Evolutionary conservation across 1,140 invertebrate species (phyloP), one percentile per base, ranked within the genome.

Genomic region (Calephelis nemesis): DNA sequence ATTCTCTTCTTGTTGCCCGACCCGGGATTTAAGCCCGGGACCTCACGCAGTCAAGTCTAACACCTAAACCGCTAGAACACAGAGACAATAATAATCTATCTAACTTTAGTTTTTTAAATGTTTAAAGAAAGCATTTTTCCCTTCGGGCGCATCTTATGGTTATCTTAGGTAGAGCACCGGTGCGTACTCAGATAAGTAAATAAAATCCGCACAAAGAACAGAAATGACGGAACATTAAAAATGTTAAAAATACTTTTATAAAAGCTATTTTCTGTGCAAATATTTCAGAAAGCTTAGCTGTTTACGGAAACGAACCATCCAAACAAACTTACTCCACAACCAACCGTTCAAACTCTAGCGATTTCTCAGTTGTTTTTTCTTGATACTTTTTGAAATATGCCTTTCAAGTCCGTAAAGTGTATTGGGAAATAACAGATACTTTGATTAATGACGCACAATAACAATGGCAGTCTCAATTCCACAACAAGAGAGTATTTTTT

Each of bases 281-380:
- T 54, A 54, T 54, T 54, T 54, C 52, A 54, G 19, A 30, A 19
- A 15, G 50, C 52, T 54, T 10, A 54, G 15, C 52, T 54, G 52
- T 11, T 54, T 54, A 54, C 52, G 52, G 52, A 54, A 54, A 13
- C 52, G 52, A 54, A 54, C 13, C 52, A 19, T 54, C 52, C 15
- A 54, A 54, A 54, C 52, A 54, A 54, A 54, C 52, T 54, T 54
- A 54, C 15, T 54, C 19, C 15, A 52, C 50, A 52, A 52, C 15
- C 50, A 52, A 15, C 13, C 15, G 50, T 52, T 52, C 50, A 52
- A 15, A 52, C 50, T 52, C 13, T 9, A 9, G n/a, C 50, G 50
- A 19, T 52, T 52, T 52, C 50, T 13, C 50, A 6, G 9, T 7
- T 52, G 19, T 13, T 52, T 15, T 52, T 15, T 52, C n/a, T 9